phyloP scores from a whole-genome alignment of 2,113 vertebrate genomes.

The Periophthalmus modestus region DNA sequence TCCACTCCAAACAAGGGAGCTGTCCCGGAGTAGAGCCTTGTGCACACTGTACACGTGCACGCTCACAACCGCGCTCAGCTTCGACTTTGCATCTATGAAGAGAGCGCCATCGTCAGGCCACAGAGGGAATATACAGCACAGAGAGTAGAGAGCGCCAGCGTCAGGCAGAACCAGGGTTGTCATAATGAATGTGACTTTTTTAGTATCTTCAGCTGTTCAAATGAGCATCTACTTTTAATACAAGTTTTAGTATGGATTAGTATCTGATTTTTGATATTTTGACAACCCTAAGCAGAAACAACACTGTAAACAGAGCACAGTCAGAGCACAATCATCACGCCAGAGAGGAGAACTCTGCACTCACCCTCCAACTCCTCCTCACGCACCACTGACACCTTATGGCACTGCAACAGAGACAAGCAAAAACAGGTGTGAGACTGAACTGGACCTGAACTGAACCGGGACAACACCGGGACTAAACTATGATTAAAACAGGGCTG shows the following conservation, averaged over 20 bases:
- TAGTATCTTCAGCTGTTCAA: too few species aligned
- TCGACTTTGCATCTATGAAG: conserved; percentile 85
- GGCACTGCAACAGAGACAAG: conserved; percentile 76
- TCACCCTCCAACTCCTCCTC: conserved; percentile 93
- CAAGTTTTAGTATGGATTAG: too few species aligned
- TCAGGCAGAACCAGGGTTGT: too few species aligned
- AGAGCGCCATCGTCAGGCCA: not conserved
- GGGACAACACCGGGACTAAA: too few species aligned
- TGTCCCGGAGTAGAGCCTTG: conserved; percentile 91
- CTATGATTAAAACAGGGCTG: too few species aligned
- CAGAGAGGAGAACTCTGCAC: not conserved
- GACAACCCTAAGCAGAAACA: too few species aligned
- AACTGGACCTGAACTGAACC: too few species aligned
- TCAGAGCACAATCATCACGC: not conserved
- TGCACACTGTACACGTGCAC: conserved; percentile 96
- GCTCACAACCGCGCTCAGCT: conserved; percentile 82
- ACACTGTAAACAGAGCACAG: too few species aligned
- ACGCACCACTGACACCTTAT: conserved; percentile 92
- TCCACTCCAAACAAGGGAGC: conserved; percentile 91
- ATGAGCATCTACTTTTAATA: too few species aligned
- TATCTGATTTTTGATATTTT: too few species aligned
- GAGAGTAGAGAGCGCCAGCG: too few species aligned
- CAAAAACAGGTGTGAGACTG: not conserved
- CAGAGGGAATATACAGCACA: not conserved
- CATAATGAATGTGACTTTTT: too few species aligned